These are phyloP conservation scores for Pelmatolapia mariae DNA, from an alignment of 2,113 vertebrate genomes.

Conservation along the genomic window DNA sequence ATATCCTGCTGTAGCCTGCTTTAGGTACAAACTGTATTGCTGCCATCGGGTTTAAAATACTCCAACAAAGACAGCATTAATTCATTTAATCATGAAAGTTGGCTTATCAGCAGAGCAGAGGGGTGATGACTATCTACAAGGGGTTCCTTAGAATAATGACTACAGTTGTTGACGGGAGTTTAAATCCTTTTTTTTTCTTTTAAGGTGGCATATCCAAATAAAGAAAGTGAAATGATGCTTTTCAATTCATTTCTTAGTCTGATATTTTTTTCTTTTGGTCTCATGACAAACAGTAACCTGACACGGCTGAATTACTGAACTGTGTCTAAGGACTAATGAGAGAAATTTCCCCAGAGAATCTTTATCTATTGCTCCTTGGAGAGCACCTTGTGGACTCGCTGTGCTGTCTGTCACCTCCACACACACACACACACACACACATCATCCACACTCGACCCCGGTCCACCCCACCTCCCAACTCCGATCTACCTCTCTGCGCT, in stretches of 20 bases:
- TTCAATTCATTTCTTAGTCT: constrained; percentile 27
- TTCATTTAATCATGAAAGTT: constrained; percentile 58
- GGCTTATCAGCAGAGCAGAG: constrained; percentile 38
- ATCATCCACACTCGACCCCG: neutral
- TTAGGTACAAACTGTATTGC: constrained; percentile 17
- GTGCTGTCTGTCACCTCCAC: constrained; percentile 87
- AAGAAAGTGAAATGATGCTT: constrained; percentile 71
- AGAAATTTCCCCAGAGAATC: constrained; percentile 91
- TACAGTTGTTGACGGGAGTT: neutral
- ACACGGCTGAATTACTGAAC: constrained; percentile 94
- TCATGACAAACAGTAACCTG: constrained; percentile 88
- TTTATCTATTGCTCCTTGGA: constrained; percentile 89
- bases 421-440: neutral
- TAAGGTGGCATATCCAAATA: constrained; percentile 71
- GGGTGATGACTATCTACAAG: constrained; percentile 26
- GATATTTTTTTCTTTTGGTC: constrained; percentile 58
- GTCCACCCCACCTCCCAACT: constrained; percentile 38
- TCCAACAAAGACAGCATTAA: neutral
- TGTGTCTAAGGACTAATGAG: constrained; percentile 98
- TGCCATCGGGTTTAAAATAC: constrained; percentile 31
- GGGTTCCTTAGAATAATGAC: constrained; percentile 62
- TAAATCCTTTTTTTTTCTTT: constrained; percentile 48
- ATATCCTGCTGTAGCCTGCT: constrained; percentile 23
- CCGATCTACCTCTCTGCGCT: constrained; percentile 71
- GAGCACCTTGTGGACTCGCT: constrained; percentile 89